phyloP scores from a whole-genome alignment of 2,888 invertebrate genomes.

The Dryadula phaetusa region DNA sequence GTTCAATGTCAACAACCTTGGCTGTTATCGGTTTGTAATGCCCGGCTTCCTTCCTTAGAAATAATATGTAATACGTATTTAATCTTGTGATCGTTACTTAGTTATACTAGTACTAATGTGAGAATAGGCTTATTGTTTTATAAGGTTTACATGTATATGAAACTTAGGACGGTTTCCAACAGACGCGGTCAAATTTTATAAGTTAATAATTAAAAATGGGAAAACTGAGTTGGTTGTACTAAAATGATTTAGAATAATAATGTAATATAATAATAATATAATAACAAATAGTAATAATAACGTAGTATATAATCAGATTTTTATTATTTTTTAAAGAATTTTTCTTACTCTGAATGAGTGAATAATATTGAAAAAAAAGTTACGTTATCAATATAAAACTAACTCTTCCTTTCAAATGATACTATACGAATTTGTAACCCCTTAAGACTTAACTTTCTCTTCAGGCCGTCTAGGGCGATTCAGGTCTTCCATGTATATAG shows the following conservation, averaged over 20 bases:
- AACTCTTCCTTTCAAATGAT: conserved; percentile 27
- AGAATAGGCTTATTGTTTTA: neutral
- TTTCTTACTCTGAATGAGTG: neutral
- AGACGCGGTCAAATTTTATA: too few relatives aligned
- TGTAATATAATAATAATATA: too few relatives aligned
- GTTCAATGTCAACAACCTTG: conserved; percentile 43
- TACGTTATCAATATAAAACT: neutral
- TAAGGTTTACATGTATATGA: neutral
- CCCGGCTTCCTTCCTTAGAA: conserved; percentile 20
- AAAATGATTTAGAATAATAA: too few relatives aligned
- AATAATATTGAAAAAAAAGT: too few relatives aligned
- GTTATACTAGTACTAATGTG: neutral
- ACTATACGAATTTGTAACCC: conserved; percentile 48
- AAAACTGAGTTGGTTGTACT: too few relatives aligned
- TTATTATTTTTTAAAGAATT: too few relatives aligned
- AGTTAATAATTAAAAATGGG: too few relatives aligned
- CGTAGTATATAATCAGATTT: too few relatives aligned
- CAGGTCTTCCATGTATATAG: conserved; percentile 64
- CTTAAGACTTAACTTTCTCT: conserved; percentile 62
- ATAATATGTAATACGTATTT: conserved; percentile 2
- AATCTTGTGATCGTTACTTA: conserved; percentile 1
- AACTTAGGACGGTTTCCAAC: too few relatives aligned
- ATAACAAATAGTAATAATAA: too few relatives aligned
- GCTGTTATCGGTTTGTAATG: conserved; percentile 31
- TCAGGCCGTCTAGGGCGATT: conserved; percentile 60